phyloP scores from a whole-genome alignment of 2,113 vertebrate species.

The Entomyzon cyanotis region DNA sequence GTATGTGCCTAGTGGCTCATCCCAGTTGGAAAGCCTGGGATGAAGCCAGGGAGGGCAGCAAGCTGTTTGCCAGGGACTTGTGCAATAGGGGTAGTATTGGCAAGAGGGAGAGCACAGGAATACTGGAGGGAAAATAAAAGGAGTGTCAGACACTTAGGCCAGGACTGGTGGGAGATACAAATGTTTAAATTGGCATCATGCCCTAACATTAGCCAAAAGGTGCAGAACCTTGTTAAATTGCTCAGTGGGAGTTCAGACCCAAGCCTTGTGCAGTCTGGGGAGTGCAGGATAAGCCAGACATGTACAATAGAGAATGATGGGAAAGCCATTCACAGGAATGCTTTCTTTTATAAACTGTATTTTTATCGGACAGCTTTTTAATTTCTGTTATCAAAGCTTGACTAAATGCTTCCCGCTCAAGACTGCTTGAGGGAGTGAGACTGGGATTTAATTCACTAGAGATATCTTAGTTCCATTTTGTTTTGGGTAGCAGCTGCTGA shows the following conservation, averaged over 20 bases:
- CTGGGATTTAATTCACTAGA: background rate
- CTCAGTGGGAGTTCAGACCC: background rate
- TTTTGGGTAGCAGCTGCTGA: background rate
- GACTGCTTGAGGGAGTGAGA: background rate
- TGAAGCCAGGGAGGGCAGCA: background rate
- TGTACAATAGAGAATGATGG: background rate
- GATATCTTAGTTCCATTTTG: background rate
- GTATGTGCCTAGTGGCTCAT: background rate
- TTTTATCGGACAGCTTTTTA: background rate
- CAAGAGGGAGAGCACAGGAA: background rate
- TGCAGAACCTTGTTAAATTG: background rate
- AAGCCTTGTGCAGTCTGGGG: background rate
- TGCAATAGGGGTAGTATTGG: background rate
- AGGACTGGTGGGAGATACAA: background rate
- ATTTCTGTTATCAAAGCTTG: background rate
- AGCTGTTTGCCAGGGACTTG: background rate
- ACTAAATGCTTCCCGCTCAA: background rate
- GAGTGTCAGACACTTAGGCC: background rate
- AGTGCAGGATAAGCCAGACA: background rate
- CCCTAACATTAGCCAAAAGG: background rate
- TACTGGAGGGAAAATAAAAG: background rate
- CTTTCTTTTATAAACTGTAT: background rate
- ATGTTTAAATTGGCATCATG: background rate
- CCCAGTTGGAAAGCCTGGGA: background rate
- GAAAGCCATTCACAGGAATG: background rate